Percentiles rank a stretch among this genome's conserved stretches.
Evolutionary conservation across 2,797 vertebrate genomes (phyloP).

Genomic region (Tadarida brasiliensis): DNA sequence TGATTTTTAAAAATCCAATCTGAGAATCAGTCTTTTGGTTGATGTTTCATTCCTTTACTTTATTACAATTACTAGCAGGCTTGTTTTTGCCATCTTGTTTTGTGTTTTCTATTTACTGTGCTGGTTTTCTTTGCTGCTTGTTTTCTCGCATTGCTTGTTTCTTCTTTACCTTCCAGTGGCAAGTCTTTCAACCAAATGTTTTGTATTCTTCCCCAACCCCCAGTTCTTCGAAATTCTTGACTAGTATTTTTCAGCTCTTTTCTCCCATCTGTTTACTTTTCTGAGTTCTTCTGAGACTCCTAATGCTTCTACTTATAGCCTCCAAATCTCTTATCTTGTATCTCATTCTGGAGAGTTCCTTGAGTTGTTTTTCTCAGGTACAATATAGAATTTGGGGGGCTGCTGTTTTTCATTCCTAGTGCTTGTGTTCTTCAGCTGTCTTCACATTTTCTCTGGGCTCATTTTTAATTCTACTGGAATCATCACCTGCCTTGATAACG

Average conservation of each 20-base stretch:
- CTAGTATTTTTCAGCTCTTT: not conserved
- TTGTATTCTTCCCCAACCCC: not conserved
- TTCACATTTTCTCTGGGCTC: constrained; percentile 4
- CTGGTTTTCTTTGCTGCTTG: not conserved
- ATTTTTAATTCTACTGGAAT: not conserved
- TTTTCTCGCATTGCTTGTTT: not conserved
- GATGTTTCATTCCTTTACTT: not conserved
- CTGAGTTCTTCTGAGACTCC: not conserved
- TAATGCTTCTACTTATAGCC: not conserved
- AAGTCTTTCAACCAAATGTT: not conserved
- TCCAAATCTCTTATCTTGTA: not conserved
- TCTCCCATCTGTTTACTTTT: not conserved
- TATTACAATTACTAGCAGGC: not conserved
- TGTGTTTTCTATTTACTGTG: not conserved
- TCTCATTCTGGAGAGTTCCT: not conserved
- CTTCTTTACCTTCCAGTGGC: not conserved
- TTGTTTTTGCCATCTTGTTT: not conserved
- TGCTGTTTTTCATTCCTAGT: not conserved
- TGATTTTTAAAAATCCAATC: not conserved
- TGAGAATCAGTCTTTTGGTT: not conserved
- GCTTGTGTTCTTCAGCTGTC: not conserved
- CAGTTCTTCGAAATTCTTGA: not conserved
- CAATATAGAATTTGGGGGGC: not conserved
- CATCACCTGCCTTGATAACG: not conserved
- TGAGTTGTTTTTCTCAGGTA: not conserved